These are phyloP conservation scores for Falco cherrug DNA, from an alignment of 2,797 vertebrate species.

Conservation along the genomic window DNA sequence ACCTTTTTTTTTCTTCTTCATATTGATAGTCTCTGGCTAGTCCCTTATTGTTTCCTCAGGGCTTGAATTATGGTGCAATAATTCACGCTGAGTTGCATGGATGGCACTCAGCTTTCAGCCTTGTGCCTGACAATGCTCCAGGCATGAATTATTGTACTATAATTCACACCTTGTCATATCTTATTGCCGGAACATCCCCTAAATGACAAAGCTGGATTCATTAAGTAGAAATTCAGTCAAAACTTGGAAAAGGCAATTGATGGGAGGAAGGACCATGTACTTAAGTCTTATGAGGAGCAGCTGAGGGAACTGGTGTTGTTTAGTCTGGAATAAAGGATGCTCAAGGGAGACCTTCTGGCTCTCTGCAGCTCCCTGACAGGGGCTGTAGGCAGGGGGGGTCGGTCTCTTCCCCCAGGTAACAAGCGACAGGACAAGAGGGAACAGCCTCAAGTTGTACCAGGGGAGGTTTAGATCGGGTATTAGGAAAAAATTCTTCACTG, in stretches of 20 bases:
- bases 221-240: conserved; percentile 76
- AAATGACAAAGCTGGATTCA: conserved; percentile 76
- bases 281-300: neutral
- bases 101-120: neutral
- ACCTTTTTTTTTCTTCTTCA: neutral
- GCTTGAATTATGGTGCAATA: conserved; percentile 24
- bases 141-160: conserved; percentile 67
- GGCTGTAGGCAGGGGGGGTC: neutral
- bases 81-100: conserved; percentile 21
- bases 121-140: conserved; percentile 50
- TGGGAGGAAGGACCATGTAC: conserved; percentile 35
- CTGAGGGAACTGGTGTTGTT: neutral
- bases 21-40: neutral
- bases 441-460: rapidly evolving
- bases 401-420: neutral
- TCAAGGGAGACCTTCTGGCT: neutral
- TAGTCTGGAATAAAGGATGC: neutral
- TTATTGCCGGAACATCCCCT: conserved; percentile 73
- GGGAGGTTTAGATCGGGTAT: neutral
- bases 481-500: neutral
- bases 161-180: conserved; percentile 75
- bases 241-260: conserved; percentile 51
- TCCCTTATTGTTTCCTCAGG: neutral
- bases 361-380: neutral
- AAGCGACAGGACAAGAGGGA: neutral